These are phyloP conservation scores for Ferdinandea cuprea DNA, from an alignment of 2,888 invertebrate species.

Conservation along the genomic window DNA sequence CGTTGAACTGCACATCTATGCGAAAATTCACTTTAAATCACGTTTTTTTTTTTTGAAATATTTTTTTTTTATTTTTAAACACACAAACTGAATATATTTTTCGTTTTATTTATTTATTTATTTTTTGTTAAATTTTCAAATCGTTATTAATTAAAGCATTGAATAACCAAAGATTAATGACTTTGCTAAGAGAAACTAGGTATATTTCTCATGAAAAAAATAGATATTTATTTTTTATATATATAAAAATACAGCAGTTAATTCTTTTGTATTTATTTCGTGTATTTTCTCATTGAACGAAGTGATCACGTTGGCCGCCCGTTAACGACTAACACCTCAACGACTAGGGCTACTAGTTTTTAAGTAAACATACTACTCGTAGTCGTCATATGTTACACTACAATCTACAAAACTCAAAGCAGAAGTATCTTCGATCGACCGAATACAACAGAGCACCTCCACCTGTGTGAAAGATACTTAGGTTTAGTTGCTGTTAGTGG, in stretches of 20 bases:
- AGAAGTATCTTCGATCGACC: slow-evolving; percentile 35
- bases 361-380: slow-evolving; percentile 73
- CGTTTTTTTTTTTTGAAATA: slow-evolving; percentile 23
- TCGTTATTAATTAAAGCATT: neutral
- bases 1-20: slow-evolving; percentile 52
- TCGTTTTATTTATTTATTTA: neutral
- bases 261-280: slow-evolving; percentile 28
- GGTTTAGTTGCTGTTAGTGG: slow-evolving; percentile 1
- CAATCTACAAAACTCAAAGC: neutral
- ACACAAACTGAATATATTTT: slow-evolving; percentile 6
- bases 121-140: slow-evolving; percentile 21
- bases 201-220: slow-evolving; percentile 15
- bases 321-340: slow-evolving; percentile 82
- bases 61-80: neutral
- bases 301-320: slow-evolving; percentile 82
- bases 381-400: slow-evolving; percentile 37
- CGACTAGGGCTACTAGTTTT: slow-evolving; percentile 81
- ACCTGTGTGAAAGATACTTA: slow-evolving; percentile 49
- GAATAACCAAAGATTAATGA: neutral
- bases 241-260: too few species aligned
- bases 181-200: slow-evolving; percentile 19
- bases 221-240: too few species aligned
- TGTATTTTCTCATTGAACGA: slow-evolving; percentile 74
- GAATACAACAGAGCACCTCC: slow-evolving; percentile 45
- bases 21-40: slow-evolving; percentile 37